Evolutionary conservation across 2,113 vertebrate genomes (phyloP).

Genomic region (Crotalus viridis): DNA sequence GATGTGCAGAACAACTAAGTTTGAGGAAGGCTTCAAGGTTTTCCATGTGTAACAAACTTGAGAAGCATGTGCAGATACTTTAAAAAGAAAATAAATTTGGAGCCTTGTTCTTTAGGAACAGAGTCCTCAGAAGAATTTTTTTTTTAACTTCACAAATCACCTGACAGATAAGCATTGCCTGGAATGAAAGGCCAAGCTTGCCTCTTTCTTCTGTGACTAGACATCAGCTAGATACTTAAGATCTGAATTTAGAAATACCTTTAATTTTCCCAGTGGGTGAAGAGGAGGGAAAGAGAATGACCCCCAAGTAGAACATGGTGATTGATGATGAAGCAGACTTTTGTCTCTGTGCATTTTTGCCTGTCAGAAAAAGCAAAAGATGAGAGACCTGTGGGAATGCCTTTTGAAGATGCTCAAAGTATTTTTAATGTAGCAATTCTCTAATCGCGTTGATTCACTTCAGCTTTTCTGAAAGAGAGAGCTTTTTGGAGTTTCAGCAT

Average conservation of each 20-base stretch:
- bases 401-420: background rate
- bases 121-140: background rate
- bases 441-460: background rate
- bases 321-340: background rate
- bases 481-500: background rate
- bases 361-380: background rate
- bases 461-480: background rate
- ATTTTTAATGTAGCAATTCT: background rate
- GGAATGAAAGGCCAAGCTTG: background rate
- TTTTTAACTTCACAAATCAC: background rate
- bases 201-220: background rate
- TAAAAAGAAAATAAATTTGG: background rate
- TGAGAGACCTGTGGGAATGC: background rate
- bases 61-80: background rate
- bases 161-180: background rate
- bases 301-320: background rate
- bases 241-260: background rate
- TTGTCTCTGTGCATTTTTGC: background rate
- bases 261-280: background rate
- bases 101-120: background rate
- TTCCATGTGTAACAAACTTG: background rate
- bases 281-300: background rate
- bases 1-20: background rate
- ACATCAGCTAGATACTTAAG: background rate
- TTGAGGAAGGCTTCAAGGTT: background rate